Percentiles rank a stretch among this genome's conserved stretches.
phyloP scores from a whole-genome alignment of 2,888 invertebrate species.

The Archips xylosteana region DNA sequence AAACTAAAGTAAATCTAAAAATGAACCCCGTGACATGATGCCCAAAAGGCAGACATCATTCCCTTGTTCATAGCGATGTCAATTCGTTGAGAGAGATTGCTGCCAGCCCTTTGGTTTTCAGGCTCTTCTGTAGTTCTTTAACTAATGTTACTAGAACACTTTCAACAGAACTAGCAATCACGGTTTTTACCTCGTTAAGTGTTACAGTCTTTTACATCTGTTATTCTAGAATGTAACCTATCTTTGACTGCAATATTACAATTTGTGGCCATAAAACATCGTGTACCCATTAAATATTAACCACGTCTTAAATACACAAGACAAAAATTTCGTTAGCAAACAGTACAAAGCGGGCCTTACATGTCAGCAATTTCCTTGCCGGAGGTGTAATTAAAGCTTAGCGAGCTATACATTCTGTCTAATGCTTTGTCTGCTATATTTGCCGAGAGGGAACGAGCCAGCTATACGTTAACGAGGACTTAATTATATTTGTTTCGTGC shows the following conservation, averaged over 20 bases:
- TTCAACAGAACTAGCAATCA: neutral
- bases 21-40: too few species aligned
- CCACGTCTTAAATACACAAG: constrained; percentile 14
- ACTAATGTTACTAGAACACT: neutral
- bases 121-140: too few species aligned
- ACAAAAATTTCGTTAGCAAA: constrained; percentile 43
- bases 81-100: too few species aligned
- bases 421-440: constrained; percentile 53
- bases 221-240: neutral
- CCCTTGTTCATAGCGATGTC: too few species aligned
- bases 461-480: constrained; percentile 63
- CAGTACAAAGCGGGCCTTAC: constrained; percentile 50
- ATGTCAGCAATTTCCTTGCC: constrained; percentile 63
- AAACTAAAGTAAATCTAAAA: too few species aligned
- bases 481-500: constrained; percentile 72
- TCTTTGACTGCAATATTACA: neutral
- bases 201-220: too few species aligned
- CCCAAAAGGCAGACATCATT: too few species aligned
- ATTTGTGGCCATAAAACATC: neutral
- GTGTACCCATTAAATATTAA: neutral
- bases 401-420: constrained; percentile 61
- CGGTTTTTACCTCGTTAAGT: neutral
- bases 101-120: too few species aligned
- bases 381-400: constrained; percentile 74
- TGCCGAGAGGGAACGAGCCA: constrained; percentile 42